A percentile compares a stretch with the other conserved stretches of the same genome.
These are phyloP conservation scores for Tapirus indicus DNA, from an alignment of 2,797 vertebrate species.

Conservation along the genomic window DNA sequence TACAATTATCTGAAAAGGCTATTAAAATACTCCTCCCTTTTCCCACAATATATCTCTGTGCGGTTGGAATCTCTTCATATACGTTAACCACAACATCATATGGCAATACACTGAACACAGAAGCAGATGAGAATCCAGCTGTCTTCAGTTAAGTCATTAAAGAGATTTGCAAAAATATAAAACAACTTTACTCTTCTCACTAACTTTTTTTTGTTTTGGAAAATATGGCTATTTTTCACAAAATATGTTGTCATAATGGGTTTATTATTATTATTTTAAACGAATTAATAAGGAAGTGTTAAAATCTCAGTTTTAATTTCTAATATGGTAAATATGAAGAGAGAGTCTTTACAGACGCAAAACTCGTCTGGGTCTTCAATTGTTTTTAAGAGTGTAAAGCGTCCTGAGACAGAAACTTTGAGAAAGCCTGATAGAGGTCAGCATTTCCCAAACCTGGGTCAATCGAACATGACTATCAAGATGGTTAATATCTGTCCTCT, in stretches of 20 bases:
- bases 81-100: background rate
- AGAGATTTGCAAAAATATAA: conserved; percentile 59
- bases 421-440: background rate
- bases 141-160: conserved; percentile 64
- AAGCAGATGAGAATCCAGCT: conserved; percentile 18
- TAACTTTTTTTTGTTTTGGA: conserved; percentile 41
- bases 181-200: background rate
- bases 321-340: background rate
- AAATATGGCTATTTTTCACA: conserved; percentile 55
- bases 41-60: background rate
- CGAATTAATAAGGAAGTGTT: background rate
- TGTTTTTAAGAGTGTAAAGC: background rate
- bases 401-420: background rate
- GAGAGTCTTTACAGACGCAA: background rate
- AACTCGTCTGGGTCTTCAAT: background rate
- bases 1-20: background rate
- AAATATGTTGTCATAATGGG: background rate
- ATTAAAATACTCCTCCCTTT: background rate
- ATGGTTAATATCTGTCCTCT: background rate
- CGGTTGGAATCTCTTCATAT: background rate
- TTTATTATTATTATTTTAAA: conserved; percentile 4
- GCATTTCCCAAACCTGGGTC: background rate
- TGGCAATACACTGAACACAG: background rate
- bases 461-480: background rate
- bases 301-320: conserved; percentile 27